Base-by-base conservation (phyloP, 2,888 invertebrate genomes). In the Pseudococcus jackbeardsleyi region DNA sequence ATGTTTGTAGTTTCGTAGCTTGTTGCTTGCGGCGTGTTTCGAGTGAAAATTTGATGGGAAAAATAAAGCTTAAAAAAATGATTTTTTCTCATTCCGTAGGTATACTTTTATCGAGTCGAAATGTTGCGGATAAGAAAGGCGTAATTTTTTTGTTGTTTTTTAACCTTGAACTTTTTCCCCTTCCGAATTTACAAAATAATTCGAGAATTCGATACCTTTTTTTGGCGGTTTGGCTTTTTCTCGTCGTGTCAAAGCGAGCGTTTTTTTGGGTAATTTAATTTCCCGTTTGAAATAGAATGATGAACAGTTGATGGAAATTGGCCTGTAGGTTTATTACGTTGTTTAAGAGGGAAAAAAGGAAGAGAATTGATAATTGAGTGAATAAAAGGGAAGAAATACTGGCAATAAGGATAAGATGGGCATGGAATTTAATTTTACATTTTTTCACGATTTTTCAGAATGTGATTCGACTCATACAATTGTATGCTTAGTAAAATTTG, bases 91-190 rank as follows among this genome's bases (percentile, higher is more conserved):
- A 7, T 22, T 64, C 19, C 26, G 26, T 22, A 11, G 8, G 19
- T 64, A 22, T 8, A 11, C 64, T 7, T 64, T 19, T 64, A 22
- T 64, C 64, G 64, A 64, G 22, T 22, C 19, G 22, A 64, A 22
- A 64, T 22, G 64, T 64, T 64, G 64, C 50, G 50, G 50, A 50
- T 50, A 22, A 64, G 22, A 64, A 64, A 64, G 64, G 64, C 64
- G 22, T 19, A 33, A 7, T 19, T 64, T 64, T 64, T 19, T 64
- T 64, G 19, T 64, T 64, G 2, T 19, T 64, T 22, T 64, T 64
- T 22, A 64, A 64, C 64, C 64, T 64, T 64, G 64, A 64, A 64
- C 64, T 64, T 64, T 64, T 22, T 64, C 26, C 9, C 12, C 12
- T 22, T 64, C 64, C 50, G 50, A 50, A 17, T 50, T 50, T 17